These are phyloP conservation scores for Dryas iulia DNA, from an alignment of 1,140 invertebrate genomes.

Conservation along the genomic window DNA sequence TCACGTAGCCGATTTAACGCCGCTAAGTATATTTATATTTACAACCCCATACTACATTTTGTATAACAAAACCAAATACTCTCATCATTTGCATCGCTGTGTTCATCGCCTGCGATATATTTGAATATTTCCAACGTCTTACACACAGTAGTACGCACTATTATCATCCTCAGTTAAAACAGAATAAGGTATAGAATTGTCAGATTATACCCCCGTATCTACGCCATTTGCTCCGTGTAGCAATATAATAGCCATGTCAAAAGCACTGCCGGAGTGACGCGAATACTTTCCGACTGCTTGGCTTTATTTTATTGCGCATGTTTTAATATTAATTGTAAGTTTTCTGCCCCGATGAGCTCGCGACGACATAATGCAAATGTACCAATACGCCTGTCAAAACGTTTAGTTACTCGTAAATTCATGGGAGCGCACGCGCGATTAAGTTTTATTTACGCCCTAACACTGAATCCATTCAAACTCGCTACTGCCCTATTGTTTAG, in stretches of 20 bases:
- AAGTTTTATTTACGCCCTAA: conserved; percentile 36
- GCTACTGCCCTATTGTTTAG: conserved; percentile 2
- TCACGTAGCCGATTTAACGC: not conserved
- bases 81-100: conserved; percentile 61
- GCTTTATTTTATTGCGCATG: conserved; percentile 77
- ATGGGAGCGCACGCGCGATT: conserved; percentile 51
- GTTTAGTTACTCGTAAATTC: conserved; percentile 59
- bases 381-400: conserved; percentile 59
- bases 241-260: conserved; percentile 75
- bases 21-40: not conserved
- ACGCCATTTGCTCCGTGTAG: conserved; percentile 38
- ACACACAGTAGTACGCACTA: conserved; percentile 13
- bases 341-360: conserved; percentile 57
- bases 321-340: conserved; percentile 80
- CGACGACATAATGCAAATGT: conserved; percentile 67
- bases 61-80: conserved; percentile 38
- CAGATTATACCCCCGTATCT: conserved; percentile 15
- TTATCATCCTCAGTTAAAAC: conserved; percentile 18
- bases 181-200: conserved; percentile 32
- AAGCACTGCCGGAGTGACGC: conserved; percentile 65
- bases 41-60: conserved; percentile 34
- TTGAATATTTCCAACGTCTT: conserved; percentile 42
- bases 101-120: conserved; percentile 47
- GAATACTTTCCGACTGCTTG: conserved; percentile 76
- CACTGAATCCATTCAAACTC: conserved; percentile 6